These are phyloP conservation scores for Thaumatotibia leucotreta DNA, from an alignment of 1,140 invertebrate species.

Conservation along the genomic window DNA sequence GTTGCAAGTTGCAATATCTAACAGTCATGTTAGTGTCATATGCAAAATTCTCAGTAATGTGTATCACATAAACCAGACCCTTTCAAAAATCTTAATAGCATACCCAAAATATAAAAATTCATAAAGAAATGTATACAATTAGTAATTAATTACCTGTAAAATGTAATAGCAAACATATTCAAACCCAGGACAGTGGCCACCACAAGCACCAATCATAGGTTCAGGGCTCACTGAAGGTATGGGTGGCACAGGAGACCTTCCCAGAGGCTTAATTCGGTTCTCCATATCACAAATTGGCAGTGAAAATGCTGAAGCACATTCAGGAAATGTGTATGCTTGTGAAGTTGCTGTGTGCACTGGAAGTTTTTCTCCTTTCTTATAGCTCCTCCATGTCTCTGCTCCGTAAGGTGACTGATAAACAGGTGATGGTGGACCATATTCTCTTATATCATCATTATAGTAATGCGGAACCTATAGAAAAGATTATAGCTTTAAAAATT, in stretches of 20 bases:
- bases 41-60: too few relatives aligned
- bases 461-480: conserved; percentile 63
- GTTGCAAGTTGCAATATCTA: too few relatives aligned
- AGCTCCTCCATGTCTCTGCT: conserved; percentile 47
- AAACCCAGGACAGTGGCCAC: conserved; percentile 80
- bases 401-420: conserved; percentile 68
- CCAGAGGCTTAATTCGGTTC: conserved; percentile 31
- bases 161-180: conserved; percentile 83
- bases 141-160: conserved; percentile 75
- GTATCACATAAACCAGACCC: too few relatives aligned
- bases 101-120: background rate
- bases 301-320: conserved; percentile 62
- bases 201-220: conserved; percentile 78
- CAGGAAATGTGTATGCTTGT: conserved; percentile 52
- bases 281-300: conserved; percentile 55
- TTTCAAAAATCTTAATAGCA: background rate
- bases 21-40: too few relatives aligned
- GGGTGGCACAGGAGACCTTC: conserved; percentile 45
- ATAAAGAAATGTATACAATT: conserved; percentile 18
- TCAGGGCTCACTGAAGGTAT: conserved; percentile 61
- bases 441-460: conserved; percentile 48
- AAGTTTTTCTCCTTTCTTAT: conserved; percentile 49
- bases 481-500: background rate
- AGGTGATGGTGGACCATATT: conserved; percentile 60
- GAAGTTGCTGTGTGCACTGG: conserved; percentile 28